Evolutionary conservation across 53 echinoderm and acorn worm species (phyloP), one percentile per base, ranked within the genome.

Genomic region (Mesocentrotus franciscanus): DNA sequence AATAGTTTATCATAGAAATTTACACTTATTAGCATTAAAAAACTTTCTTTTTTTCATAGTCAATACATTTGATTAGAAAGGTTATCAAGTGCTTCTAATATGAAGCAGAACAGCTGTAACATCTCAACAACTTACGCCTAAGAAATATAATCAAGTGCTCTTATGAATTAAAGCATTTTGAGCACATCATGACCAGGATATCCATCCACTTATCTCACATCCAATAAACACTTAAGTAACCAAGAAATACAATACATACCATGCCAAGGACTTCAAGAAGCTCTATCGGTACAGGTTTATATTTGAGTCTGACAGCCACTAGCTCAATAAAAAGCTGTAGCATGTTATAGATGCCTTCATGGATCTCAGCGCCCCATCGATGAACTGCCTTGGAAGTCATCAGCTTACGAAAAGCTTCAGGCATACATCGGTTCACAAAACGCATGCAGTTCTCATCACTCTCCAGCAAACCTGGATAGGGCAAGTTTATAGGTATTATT

Each of bases 291-390:
- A 97, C 97, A 9, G 98, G 99, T 72, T 97, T 96, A 95, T 99
- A 96, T 71, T 97, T 97, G 85, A 99, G 97, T 85, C 97, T 94
- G 17, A 97, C 96, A 0, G 98, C 99, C 13, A 98, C 95, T 30
- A 98, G 92, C n/a, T 98, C 97, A 34, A 99, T 92, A 2, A 97
- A 96, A 70, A 99, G 95, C 95, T 98, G 97, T 24, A 99, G 92
- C 99, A 99, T 99, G 94, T 96, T 97, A 95, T 98, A 99, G 92
- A 99, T 98, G 33, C 98, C 99, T 61, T 99, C 99, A 39, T 99
- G 99, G 57, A 99, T 99, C 72, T 98, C 98, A 16, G 95, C 96
- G 4, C 97, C 98, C 99, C 99, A 98, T 17, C 98, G 97, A 59
- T 99, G 99, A 10, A 99, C 98, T 20, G 99, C 99, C 74, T 97